A percentile compares a stretch with the other conserved stretches of the same genome.
phyloP scores from a whole-genome alignment of 1,140 invertebrate genomes.

The Magallana ariakensis region DNA sequence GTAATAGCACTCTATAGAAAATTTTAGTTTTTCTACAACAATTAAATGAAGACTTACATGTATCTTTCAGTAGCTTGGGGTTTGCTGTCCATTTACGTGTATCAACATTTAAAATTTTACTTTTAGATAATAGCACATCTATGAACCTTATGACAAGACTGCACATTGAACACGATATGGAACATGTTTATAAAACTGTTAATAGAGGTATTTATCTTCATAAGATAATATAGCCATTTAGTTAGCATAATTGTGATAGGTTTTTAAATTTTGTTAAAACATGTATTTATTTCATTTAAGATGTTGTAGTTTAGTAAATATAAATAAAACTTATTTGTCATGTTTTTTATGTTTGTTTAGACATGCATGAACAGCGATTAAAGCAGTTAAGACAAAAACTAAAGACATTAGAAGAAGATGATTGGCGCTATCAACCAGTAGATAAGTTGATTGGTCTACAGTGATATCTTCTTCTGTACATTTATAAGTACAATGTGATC shows the following conservation, averaged over 20 bases:
- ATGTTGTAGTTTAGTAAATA: no score
- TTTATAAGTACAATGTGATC: no score
- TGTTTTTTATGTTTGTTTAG: not conserved
- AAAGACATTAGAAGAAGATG: slow-evolving; percentile 66
- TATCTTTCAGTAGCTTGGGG: no score
- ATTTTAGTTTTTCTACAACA: no score
- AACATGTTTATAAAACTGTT: slow-evolving; percentile 42
- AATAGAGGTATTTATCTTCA: slow-evolving; percentile 19
- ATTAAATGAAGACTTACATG: no score
- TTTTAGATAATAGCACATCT: slow-evolving; percentile 43
- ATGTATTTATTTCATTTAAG: no score
- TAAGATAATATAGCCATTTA: not conserved
- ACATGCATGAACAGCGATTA: slow-evolving; percentile 67
- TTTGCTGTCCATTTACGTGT: no score
- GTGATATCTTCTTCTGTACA: not conserved
- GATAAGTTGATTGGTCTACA: slow-evolving; percentile 67
- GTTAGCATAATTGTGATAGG: no score
- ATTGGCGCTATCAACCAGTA: slow-evolving; percentile 68
- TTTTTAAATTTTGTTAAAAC: no score
- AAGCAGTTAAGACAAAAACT: slow-evolving; percentile 65
- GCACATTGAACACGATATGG: slow-evolving; percentile 60
- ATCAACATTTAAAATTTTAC: no score
- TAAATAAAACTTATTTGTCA: no score
- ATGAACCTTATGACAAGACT: slow-evolving; percentile 56
- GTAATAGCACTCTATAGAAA: no score